Evolutionary conservation across 2,797 vertebrate genomes (phyloP), one percentile per base, ranked within the genome.

Genomic region (Tokudaia muenninki): DNA sequence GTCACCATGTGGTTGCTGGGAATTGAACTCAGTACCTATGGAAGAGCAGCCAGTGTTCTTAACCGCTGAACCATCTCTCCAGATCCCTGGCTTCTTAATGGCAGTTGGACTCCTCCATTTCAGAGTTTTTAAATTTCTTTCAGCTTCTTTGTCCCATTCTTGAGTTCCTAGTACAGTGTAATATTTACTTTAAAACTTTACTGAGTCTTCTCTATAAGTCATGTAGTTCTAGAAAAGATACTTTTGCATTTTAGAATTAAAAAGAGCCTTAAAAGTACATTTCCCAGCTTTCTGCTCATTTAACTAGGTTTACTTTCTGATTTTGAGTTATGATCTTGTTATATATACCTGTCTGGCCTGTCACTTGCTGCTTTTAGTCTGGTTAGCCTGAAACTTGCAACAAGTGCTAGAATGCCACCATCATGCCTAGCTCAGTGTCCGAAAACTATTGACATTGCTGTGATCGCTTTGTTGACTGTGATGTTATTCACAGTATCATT

Each of bases 101-200:
- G 83, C 61, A 83, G 26, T 26, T 59, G 10, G 47, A 1, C 74
- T 92, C 87, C 57, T 91, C 26, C 87, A 84, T 89, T n/a, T 52
- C 21, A 72, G 52, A 61, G 14, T 83, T 83, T 84, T 84, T 29
- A 19, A 77, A 17, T 87, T 52, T 93, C 44, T 41, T 84, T 16
- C 24, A 19, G 3, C 37, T 57, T 75, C 65, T 63, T 65, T 92
- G 37, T 90, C 34, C 50, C 44, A 91, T 57, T 83, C 61, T 91
- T 92, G 17, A 80, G 67, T 96, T 94, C 31, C 72, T 16, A 22
- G 37, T 50, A 47, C 41, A 70, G 37, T 90, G 29, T 26, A 87
- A 5, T 83, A 72, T 83, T 93, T 87, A 52, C 65, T 97, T 65
- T 93, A 55, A 78, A 37, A 65, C 29, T 57, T 83, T 41, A 70